Percentiles rank a stretch among this genome's conserved stretches.
These are phyloP conservation scores for Prolemur simus DNA, from an alignment of 2,113 vertebrate genomes.

Conservation along the genomic window DNA sequence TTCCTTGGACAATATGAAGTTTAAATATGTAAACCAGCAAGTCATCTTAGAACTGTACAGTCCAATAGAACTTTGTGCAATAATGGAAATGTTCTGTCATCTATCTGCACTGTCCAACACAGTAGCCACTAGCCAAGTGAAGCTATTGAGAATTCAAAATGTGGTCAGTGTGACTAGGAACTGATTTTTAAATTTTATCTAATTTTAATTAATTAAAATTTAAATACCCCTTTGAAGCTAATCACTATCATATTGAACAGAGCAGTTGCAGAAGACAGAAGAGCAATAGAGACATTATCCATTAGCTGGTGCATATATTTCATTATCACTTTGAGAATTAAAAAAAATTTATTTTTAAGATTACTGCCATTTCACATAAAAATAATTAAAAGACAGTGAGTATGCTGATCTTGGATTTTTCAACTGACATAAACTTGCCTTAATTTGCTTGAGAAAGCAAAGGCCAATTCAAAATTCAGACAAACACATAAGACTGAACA, in stretches of 20 bases:
- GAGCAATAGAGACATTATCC: background rate
- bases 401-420: background rate
- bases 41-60: background rate
- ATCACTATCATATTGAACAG: background rate
- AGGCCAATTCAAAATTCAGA: background rate
- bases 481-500: background rate
- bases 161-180: background rate
- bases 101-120: background rate
- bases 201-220: slow-evolving; percentile 15
- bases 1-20: background rate
- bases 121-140: background rate
- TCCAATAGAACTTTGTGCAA: background rate
- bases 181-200: background rate
- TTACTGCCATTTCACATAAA: background rate
- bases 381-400: background rate
- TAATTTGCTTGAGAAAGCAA: slow-evolving; percentile 15
- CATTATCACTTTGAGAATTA: background rate
- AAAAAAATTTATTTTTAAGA: background rate
- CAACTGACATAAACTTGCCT: background rate
- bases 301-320: background rate
- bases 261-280: background rate
- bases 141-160: background rate
- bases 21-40: background rate
- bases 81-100: background rate
- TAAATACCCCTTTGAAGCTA: background rate